Evolutionary conservation across 1,140 invertebrate genomes (phyloP).

Genomic region (Drosophila mayri): DNA sequence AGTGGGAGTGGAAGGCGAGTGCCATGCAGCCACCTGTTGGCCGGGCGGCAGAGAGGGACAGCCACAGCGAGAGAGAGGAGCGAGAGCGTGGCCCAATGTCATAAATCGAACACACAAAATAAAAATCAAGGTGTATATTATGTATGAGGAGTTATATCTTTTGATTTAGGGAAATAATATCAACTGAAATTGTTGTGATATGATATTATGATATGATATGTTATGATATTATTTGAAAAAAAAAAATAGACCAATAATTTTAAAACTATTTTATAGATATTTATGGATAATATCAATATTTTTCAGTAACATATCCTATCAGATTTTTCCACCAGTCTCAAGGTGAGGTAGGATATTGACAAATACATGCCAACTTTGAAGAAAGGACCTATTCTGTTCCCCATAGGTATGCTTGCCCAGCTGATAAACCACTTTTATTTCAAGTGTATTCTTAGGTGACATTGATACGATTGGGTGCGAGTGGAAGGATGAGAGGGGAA

Average conservation of each 20-base stretch:
- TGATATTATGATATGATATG: too few species aligned
- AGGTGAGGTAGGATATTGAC: not conserved
- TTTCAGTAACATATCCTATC: not conserved
- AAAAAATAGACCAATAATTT: too few species aligned
- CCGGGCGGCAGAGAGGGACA: not conserved
- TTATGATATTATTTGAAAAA: too few species aligned
- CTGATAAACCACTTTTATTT: not conserved
- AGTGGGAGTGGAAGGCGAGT: slow-evolving; percentile 15
- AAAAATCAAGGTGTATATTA: not conserved
- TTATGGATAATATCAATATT: not conserved
- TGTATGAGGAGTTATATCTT: not conserved
- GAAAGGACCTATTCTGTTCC: not conserved
- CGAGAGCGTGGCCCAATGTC: slow-evolving; percentile 25
- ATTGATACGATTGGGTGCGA: slow-evolving; percentile 7
- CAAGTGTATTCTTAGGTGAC: slow-evolving; percentile 13
- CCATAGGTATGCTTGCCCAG: not conserved
- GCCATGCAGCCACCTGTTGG: slow-evolving; percentile 48
- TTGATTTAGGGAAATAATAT: not conserved
- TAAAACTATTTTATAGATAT: too few species aligned
- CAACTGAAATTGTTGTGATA: not conserved
- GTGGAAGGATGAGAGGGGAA: not conserved
- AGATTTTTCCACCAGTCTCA: not conserved
- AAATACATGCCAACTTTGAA: not conserved
- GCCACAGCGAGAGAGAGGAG: slow-evolving; percentile 2
- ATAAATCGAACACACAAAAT: not conserved